Percentiles rank a stretch among this genome's conserved stretches.
These are phyloP conservation scores for Orchesella flavescens DNA, from an alignment of 2,888 invertebrate species.

Conservation along the genomic window DNA sequence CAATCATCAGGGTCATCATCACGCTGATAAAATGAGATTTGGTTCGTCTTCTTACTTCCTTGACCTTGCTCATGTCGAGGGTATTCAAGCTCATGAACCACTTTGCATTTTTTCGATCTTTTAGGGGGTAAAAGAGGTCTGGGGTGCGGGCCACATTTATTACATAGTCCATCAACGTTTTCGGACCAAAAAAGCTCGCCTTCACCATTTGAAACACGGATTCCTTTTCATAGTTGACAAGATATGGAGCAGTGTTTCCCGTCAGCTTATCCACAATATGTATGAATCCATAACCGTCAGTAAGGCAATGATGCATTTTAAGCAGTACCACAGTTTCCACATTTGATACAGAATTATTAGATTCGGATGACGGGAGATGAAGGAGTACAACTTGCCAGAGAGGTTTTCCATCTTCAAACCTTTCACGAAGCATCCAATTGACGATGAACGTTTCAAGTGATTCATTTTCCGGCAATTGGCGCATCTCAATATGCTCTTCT, in stretches of 20 bases:
- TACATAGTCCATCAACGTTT: constrained; percentile 57
- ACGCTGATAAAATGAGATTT: constrained; percentile 66
- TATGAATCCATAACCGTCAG: constrained; percentile 64
- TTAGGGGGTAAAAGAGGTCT: constrained; percentile 61
- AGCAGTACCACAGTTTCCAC: constrained; percentile 59
- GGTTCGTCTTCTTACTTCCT: constrained; percentile 57
- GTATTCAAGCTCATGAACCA: constrained; percentile 65
- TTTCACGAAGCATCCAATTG: constrained; percentile 43
- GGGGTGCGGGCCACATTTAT: constrained; percentile 57
- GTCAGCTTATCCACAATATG: constrained; percentile 65
- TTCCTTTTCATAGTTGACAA: constrained; percentile 55
- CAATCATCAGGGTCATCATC: constrained; percentile 64
- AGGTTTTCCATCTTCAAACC: constrained; percentile 44
- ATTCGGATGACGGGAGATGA: constrained; percentile 27
- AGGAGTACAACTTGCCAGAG: constrained; percentile 61
- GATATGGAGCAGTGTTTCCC: constrained; percentile 59
- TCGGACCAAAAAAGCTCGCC: constrained; percentile 61
- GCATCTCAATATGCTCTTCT: constrained; percentile 54
- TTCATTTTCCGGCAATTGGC: constrained; percentile 15
- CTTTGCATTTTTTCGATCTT: constrained; percentile 37
- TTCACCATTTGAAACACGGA: constrained; percentile 56
- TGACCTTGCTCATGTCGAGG: constrained; percentile 52
- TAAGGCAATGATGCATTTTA: constrained; percentile 59
- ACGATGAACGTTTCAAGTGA: constrained; percentile 53
- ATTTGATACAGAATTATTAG: not conserved